A percentile compares a stretch with the other conserved stretches of the same genome.
phyloP scores from a whole-genome alignment of 2,888 invertebrate species.

The Anticlea derivata region DNA sequence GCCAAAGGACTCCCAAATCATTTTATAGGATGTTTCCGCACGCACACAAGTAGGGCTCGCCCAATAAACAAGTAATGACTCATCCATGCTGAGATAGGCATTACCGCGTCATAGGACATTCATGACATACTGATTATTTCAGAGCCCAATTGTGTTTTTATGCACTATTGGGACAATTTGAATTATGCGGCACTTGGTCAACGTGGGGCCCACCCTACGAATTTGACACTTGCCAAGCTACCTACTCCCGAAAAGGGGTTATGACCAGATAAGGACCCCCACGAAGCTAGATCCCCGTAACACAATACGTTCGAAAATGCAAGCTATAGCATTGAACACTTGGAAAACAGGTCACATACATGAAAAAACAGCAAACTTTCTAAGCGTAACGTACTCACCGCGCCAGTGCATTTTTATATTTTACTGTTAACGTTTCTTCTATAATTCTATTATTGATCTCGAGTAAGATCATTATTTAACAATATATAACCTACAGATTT shows the following conservation, averaged over 20 bases:
- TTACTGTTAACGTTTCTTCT: slow-evolving; percentile 97
- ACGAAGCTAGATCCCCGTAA: slow-evolving; percentile 40
- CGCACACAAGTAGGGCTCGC: slow-evolving; percentile 52
- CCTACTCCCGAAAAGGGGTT: slow-evolving; percentile 68
- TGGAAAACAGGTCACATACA: slow-evolving; percentile 56
- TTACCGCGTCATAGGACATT: slow-evolving; percentile 63
- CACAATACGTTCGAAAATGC: slow-evolving; percentile 37
- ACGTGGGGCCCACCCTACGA: slow-evolving; percentile 80
- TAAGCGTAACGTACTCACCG: slow-evolving; percentile 91
- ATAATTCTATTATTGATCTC: slow-evolving; percentile 99
- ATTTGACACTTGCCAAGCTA: slow-evolving; percentile 78
- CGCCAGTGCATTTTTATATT: slow-evolving; percentile 97
- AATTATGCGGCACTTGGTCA: slow-evolving; percentile 54
- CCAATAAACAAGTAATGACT: slow-evolving; percentile 74
- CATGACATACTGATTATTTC: slow-evolving; percentile 49
- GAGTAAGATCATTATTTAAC: slow-evolving; percentile 94
- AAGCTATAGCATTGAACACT: slow-evolving; percentile 43
- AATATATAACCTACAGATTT: slow-evolving; percentile 82
- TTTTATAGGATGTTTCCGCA: slow-evolving; percentile 72
- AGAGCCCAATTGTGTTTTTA: slow-evolving; percentile 38
- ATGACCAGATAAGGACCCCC: slow-evolving; percentile 56
- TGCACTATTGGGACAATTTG: slow-evolving; percentile 39
- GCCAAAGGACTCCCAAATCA: slow-evolving; percentile 67
- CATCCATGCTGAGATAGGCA: slow-evolving; percentile 73
- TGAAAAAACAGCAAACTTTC: slow-evolving; percentile 77